phyloP scores from a whole-genome alignment of 92 coral and sea anemone genomes.

The Epizoanthus ramosus region DNA sequence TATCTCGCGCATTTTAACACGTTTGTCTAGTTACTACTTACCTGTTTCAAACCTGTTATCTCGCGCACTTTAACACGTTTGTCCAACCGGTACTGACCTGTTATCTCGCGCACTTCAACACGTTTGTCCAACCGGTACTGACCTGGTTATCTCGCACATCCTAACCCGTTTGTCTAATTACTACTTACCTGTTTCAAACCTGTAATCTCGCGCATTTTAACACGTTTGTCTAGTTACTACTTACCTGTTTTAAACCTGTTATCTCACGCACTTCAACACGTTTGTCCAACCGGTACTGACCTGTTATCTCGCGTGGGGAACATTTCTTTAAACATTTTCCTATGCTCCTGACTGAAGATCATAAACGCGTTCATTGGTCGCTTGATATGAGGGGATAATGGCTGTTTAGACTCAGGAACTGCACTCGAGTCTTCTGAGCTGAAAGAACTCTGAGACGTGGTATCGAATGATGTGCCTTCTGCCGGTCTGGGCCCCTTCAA shows the following conservation, averaged over 20 bases:
- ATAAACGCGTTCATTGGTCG: slow-evolving; percentile 42
- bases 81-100: slow-evolving; percentile 13
- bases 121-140: not conserved
- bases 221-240: not conserved
- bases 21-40: no score
- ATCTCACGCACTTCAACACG: not conserved
- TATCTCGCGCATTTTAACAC: no score
- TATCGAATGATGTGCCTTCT: not conserved
- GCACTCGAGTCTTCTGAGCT: slow-evolving; percentile 12
- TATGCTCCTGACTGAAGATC: slow-evolving; percentile 44
- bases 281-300: slow-evolving; percentile 1
- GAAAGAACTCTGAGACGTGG: not conserved
- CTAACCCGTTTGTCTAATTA: no score
- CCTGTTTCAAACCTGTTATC: no score
- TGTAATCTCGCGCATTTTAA: no score
- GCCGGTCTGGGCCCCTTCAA: no score
- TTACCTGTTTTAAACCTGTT: no score
- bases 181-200: no score
- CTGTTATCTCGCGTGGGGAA: slow-evolving; percentile 42
- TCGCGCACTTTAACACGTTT: not conserved
- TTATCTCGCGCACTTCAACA: slow-evolving; percentile 25
- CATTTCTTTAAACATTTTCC: slow-evolving; percentile 37
- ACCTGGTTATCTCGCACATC: slow-evolving; percentile 40
- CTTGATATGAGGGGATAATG: slow-evolving; percentile 16
- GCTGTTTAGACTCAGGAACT: not conserved